Percentiles rank a stretch among this genome's conserved stretches.
Evolutionary conservation across 2,797 vertebrate genomes (phyloP).

Genomic region (Heterohyrax brucei): DNA sequence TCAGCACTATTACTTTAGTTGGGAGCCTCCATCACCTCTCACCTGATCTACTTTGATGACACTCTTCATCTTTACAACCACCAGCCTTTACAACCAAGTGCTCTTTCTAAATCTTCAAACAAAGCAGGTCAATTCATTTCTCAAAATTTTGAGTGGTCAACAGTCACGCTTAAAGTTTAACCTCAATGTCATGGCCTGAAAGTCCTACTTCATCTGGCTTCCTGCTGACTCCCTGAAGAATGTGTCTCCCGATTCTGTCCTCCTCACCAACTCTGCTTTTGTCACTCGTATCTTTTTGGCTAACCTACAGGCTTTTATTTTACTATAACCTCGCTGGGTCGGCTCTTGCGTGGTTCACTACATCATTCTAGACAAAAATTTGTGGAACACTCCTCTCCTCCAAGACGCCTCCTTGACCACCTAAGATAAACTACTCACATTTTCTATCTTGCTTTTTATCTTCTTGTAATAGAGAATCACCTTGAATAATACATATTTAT

Average conservation of each 20-base stretch:
- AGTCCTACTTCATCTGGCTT: neutral
- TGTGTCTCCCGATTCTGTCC: neutral
- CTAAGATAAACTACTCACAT: neutral
- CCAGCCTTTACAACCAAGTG: neutral
- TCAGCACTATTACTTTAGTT: neutral
- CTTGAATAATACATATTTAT: neutral
- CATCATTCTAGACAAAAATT: neutral
- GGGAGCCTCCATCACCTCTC: neutral
- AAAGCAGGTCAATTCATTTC: neutral
- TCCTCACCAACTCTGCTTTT: neutral
- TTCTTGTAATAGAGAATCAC: neutral
- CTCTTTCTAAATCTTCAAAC: conserved; percentile 30
- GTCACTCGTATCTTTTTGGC: neutral
- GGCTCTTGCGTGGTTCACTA: neutral
- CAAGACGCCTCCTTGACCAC: neutral
- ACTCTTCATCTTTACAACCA: neutral
- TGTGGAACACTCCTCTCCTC: neutral
- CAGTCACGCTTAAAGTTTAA: neutral
- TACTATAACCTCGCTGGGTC: neutral
- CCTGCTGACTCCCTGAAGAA: neutral
- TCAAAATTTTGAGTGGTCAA: neutral
- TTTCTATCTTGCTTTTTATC: neutral
- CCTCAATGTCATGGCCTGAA: neutral
- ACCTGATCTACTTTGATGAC: neutral
- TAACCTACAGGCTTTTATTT: neutral